Evolutionary conservation across 2,888 invertebrate genomes (phyloP), one percentile per base, ranked within the genome.

Genomic region (Latheticus oryzae): DNA sequence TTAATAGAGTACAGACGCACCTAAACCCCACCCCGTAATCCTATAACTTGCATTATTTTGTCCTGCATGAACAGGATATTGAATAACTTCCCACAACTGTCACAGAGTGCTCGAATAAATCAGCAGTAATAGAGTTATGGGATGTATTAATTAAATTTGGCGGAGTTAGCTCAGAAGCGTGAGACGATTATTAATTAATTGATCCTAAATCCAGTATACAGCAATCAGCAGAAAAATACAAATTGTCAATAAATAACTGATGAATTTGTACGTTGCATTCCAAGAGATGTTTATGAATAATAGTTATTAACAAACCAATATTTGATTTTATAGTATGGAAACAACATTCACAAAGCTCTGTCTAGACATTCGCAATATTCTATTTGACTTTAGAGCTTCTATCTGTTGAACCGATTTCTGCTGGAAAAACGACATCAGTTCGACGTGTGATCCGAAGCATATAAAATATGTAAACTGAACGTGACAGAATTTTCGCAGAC

Each of bases 391-490:
- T 33, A 23, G 23, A 30, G 42, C 23, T 15, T 48, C 35, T 33
- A 48, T 16, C 35, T 48, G 37, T 45, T 40, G 38, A 26, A 32
- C 54, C 24, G 38, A 43, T 55, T 55, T 33, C 23, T 32, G 38
- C 13, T 9, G 15, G 33, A 30, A 48, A 48, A 50, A 33, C 16
- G 40, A 26, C 37, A 42, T 50, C 40, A 56, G 50, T 50, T 33
- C 40, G 56, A 56, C 42, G 50, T 50, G 42, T 35, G 48, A 42
- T 56, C 42, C 26, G 19, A 15, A 33, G 24, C 40, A 26, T 35
- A 56, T 56, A 50, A 50, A 56, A 56, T 50, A 57, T 51, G 51
- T 45, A 57, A 57, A 52, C 57, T 43, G 30, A 24, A 43, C 33
- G 32, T 52, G 57, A 51, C 51, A 57, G 51, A 43, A 48, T 56